Evolutionary conservation across 2,797 vertebrate genomes (phyloP).

Genomic region (Sebastolobus alascanus): DNA sequence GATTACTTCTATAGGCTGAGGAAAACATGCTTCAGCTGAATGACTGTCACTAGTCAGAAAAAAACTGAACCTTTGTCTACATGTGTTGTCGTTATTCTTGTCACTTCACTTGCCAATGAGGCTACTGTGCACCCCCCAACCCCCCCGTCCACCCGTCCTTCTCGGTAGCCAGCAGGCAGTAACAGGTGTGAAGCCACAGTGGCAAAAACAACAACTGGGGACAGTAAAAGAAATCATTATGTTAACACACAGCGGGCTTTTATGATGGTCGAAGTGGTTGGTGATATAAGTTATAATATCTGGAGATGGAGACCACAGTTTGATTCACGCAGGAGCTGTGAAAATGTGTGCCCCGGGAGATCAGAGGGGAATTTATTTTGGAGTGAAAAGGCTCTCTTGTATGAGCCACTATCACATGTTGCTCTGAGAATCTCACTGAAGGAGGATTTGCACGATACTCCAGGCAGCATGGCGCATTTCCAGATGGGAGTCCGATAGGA

Average conservation of each 20-base stretch:
- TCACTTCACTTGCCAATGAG: constrained; percentile 15
- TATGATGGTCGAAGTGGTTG: not conserved
- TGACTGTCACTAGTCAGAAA: not conserved
- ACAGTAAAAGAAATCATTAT: constrained; percentile 37
- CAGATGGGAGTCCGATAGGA: constrained; percentile 16
- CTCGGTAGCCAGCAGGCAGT: constrained; percentile 19
- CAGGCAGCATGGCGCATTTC: constrained; percentile 3
- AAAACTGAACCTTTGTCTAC: constrained; percentile 9
- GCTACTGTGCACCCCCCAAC: not conserved
- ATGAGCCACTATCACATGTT: constrained; percentile 70
- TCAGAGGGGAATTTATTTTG: constrained; percentile 61
- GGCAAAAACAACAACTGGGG: constrained; percentile 61
- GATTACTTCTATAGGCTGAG: too few relatives aligned
- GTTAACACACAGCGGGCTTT: constrained; percentile 21
- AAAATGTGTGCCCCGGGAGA: constrained; percentile 41
- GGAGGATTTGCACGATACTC: constrained; percentile 6
- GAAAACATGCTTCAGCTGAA: not conserved
- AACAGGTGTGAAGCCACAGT: constrained; percentile 62
- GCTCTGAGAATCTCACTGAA: constrained; percentile 15
- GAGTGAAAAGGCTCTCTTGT: constrained; percentile 67
- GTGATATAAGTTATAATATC: constrained; percentile 4
- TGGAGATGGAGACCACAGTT: constrained; percentile 21
- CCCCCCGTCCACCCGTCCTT: not conserved
- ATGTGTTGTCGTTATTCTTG: constrained; percentile 29
- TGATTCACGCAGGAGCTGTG: constrained; percentile 25